These are phyloP conservation scores for Etheostoma perlongum DNA, from an alignment of 2,797 vertebrate genomes.

Conservation along the genomic window DNA sequence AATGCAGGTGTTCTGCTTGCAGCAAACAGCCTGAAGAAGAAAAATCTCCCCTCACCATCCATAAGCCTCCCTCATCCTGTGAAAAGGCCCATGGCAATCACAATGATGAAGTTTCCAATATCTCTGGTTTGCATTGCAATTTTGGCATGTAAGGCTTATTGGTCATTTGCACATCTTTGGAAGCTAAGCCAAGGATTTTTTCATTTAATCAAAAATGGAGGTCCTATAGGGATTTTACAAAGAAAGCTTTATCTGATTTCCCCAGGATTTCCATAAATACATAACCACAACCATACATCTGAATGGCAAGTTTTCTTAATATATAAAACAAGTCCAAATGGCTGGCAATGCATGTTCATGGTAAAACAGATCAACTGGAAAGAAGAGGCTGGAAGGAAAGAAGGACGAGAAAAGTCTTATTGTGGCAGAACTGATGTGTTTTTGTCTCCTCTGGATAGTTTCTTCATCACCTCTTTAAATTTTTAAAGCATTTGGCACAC, in stretches of 20 bases:
- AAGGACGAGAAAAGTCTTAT: slow-evolving; percentile 78
- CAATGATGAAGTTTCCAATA: slow-evolving; percentile 45
- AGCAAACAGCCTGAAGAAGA: slow-evolving; percentile 56
- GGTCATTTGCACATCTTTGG: slow-evolving; percentile 60
- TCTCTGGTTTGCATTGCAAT: slow-evolving; percentile 35
- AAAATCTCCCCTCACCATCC: neutral
- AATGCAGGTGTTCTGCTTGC: slow-evolving; percentile 74
- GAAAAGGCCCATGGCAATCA: slow-evolving; percentile 19
- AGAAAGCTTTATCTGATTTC: slow-evolving; percentile 57
- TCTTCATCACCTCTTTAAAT: slow-evolving; percentile 99
- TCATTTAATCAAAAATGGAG: slow-evolving; percentile 52
- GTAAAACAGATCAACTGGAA: slow-evolving; percentile 59
- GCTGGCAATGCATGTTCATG: slow-evolving; percentile 52
- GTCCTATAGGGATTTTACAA: slow-evolving; percentile 40
- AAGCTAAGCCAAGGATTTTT: slow-evolving; percentile 45
- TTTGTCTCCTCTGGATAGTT: slow-evolving; percentile 94
- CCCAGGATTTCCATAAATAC: slow-evolving; percentile 50
- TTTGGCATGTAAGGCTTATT: slow-evolving; percentile 49
- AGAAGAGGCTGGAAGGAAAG: slow-evolving; percentile 52
- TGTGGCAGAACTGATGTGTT: slow-evolving; percentile 88
- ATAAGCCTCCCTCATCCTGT: slow-evolving; percentile 25
- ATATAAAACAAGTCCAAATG: slow-evolving; percentile 51
- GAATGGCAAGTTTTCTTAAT: slow-evolving; percentile 51
- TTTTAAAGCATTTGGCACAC: slow-evolving; percentile 92
- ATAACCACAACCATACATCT: slow-evolving; percentile 48